Base-by-base conservation (phyloP, 2,888 invertebrate genomes). In the Sarcophaga rosellei region DNA sequence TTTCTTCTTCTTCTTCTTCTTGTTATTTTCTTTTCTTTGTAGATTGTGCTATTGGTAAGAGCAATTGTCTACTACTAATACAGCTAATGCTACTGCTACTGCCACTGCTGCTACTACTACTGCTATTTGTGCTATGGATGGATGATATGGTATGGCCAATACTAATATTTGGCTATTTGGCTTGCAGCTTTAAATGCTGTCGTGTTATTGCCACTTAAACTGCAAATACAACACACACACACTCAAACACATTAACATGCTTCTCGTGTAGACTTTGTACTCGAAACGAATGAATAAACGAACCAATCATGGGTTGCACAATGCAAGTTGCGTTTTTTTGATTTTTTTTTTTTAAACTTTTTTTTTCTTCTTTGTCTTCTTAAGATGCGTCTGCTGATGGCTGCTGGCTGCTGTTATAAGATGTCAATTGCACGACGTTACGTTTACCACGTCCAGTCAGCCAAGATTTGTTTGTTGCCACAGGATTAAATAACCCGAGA, bases 251-350 rank as follows among this genome's bases (percentile, higher is more conserved):
- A 15, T 66, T 17, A 35, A n/a, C 21, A 68, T 45, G 47, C 62
- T 81, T 73, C 73, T 20, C 53, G 44, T 61, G 21, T 72, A 79
- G 79, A 80, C 79, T 84, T 84, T 79, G 84, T 23, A 75, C 70
- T 75, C 59, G 53, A 35, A 35, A 35, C 35, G 35, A 35, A 35
- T 35, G 35, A 35, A 35, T 35, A 35, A 35, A 35, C 35, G 35
- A 53, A 53, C 75, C 23, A 47, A 62, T 68, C 17, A 23, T 68
- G 70, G 70, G 74, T 86, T 86, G 86, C 84, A 86, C 86, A 86
- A 86, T 70, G 81, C 84, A 77, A 73, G 83, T 81, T 81, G 85
- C 75, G 65, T 21, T 78, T 59, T 69, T 73, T 53, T 47, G 23
- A 35, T 68, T 74, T 47, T 69, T 75, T 2, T 70, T 23, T 53